A percentile compares a stretch with the other conserved stretches of the same genome.
These are phyloP conservation scores for Pionites leucogaster DNA, from an alignment of 2,113 vertebrate species.

Conservation along the genomic window DNA sequence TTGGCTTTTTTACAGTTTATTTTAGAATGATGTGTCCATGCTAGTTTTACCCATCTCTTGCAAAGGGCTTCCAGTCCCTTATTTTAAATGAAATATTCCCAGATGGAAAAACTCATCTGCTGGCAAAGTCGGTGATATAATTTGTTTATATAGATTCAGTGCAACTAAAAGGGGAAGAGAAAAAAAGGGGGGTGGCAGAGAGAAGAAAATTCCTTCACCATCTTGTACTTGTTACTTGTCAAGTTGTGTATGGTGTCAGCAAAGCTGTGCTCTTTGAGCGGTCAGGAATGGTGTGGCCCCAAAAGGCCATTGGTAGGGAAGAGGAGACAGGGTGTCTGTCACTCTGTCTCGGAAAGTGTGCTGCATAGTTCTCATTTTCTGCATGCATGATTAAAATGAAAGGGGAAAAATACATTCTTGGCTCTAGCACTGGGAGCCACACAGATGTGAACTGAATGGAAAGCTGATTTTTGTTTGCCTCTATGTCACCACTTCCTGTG, in stretches of 20 bases:
- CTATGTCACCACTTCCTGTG: conserved; percentile 25
- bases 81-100: background rate
- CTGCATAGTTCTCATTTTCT: conserved; percentile 34
- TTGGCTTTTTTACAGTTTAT: background rate
- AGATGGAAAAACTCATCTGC: background rate
- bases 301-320: background rate
- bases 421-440: conserved; percentile 22
- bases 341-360: background rate
- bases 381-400: conserved; percentile 8
- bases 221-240: background rate
- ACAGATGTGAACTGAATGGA: conserved; percentile 22
- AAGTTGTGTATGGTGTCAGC: background rate
- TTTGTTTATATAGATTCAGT: background rate
- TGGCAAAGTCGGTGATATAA: background rate
- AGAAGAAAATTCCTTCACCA: background rate
- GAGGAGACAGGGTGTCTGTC: background rate
- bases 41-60: background rate
- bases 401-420: background rate
- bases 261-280: background rate
- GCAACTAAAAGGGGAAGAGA: background rate
- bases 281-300: background rate
- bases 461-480: background rate
- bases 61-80: background rate
- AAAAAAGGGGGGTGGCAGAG: background rate
- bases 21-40: background rate